These are phyloP conservation scores for Nesidiocoris tenuis DNA, from an alignment of 2,888 invertebrate species.

Conservation along the genomic window DNA sequence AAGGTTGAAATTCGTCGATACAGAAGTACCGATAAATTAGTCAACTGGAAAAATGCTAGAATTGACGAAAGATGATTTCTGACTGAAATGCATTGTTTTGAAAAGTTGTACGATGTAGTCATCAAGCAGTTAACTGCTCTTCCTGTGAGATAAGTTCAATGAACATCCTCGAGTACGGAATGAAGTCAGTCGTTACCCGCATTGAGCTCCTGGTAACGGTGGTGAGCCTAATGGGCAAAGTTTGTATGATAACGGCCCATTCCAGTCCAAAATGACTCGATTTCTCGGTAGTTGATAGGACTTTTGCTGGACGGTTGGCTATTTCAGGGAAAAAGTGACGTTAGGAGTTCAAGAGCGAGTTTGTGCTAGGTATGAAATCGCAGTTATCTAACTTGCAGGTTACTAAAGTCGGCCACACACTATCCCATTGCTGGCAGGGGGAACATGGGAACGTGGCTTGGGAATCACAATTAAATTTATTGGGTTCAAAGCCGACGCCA, in stretches of 20 bases:
- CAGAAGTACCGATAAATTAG: no score
- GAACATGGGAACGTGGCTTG: no score
- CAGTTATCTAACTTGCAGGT: no score
- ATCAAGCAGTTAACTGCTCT: neutral
- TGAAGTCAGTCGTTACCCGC: neutral
- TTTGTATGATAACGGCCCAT: constrained; percentile 30
- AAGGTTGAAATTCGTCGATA: no score
- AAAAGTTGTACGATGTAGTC: no score
- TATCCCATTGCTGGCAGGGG: no score
- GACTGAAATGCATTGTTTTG: no score
- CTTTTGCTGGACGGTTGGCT: constrained; percentile 25
- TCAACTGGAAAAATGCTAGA: no score
- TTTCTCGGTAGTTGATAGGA: constrained; percentile 25
- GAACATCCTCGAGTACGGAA: neutral
- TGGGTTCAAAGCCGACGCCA: no score
- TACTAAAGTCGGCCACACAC: no score
- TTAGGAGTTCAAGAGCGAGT: constrained; percentile 20
- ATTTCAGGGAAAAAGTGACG: constrained; percentile 23
- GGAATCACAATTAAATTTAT: no score
- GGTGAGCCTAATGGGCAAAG: constrained; percentile 24
- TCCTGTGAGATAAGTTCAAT: neutral
- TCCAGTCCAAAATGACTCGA: constrained; percentile 29
- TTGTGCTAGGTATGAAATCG: constrained; percentile 30
- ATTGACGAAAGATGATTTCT: no score
- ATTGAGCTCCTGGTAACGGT: neutral